Base-by-base conservation (phyloP, 2,888 invertebrate genomes). In the Pachymerium ferrugineum region DNA sequence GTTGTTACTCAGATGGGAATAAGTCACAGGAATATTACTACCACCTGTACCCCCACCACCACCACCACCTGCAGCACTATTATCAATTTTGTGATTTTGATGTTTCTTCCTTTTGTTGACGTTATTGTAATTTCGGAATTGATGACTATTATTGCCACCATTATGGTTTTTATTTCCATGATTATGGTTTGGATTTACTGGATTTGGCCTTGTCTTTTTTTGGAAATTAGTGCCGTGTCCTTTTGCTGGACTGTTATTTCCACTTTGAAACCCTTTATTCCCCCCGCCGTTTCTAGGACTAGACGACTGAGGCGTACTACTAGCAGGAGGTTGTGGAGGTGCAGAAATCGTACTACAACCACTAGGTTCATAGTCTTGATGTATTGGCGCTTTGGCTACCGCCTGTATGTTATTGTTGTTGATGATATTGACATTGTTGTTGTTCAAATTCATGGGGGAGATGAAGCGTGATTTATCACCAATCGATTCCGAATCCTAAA, bases 401-500 rank as follows among this genome's bases (percentile, higher is more conserved):
- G 69, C 19, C 29, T 33, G 31, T 1, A 25, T 8, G 71, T 28
- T 71, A 28, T 71, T 71, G n/a, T 71, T 71, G 19, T 38, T 71
- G 6, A 30, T 25, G 71, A 6, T 38, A 71, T 22, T 16, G 16
- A 12, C 19, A 19, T 19, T 35, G 35, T 35, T 71, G 71, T 28
- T 71, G 38, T 38, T 71, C 30, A 33, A 12, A 22, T 71, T 71
- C 31, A 19, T 33, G 22, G 71, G 33, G 19, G 38, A 71, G 22
- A 28, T 1, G 28, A 35, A 19, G 31, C 38, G 35, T 22, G 35
- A 33, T 33, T 28, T 19, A 71, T 35, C 71, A 14, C 28, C 38
- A 38, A 38, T 35, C 12, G 35, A 71, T 71, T 71, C 71, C 22
- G 71, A 71, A 71, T 71, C 71, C 71, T 71, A 28, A 14, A 14